These are phyloP conservation scores for Unio pictorum DNA, from an alignment of 2,888 invertebrate species.

Conservation along the genomic window DNA sequence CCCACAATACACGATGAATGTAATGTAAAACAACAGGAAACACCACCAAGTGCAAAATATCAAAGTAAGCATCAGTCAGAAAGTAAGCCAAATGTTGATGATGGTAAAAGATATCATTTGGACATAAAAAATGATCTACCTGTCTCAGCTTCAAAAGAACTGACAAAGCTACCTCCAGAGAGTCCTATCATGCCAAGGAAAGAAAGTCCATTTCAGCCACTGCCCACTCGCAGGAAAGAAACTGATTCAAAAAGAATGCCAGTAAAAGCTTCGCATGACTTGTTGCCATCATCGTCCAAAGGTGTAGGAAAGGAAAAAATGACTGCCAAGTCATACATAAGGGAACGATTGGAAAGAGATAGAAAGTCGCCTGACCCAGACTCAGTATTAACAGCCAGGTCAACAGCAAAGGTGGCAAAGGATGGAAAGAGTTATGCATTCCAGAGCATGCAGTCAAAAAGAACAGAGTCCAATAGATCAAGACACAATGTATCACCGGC, in stretches of 20 bases:
- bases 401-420: slow-evolving; percentile 7
- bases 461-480: slow-evolving; percentile 24
- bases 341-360: too few relatives aligned
- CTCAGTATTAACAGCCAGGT: slow-evolving; percentile 6
- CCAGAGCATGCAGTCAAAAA: slow-evolving; percentile 38
- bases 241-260: slow-evolving; percentile 22
- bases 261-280: slow-evolving; percentile 28
- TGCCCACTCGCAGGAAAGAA: slow-evolving; percentile 16
- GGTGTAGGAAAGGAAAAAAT: too few relatives aligned
- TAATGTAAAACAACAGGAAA: slow-evolving; percentile 2
- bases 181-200: slow-evolving; percentile 48
- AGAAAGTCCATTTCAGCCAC: slow-evolving; percentile 50
- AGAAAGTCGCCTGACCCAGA: not conserved
- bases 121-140: slow-evolving; percentile 16
- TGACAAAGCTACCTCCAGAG: slow-evolving; percentile 10
- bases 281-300: slow-evolving; percentile 2
- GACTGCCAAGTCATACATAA: too few relatives aligned
- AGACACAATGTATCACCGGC: slow-evolving; percentile 65
- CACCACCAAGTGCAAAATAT: slow-evolving; percentile 7
- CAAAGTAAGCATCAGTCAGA: slow-evolving; percentile 7
- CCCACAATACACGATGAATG: too few relatives aligned
- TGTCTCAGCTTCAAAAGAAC: slow-evolving; percentile 5
- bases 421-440: slow-evolving; percentile 33
- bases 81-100: slow-evolving; percentile 11
- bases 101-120: not conserved